Conservation (phyloP, 2,113 vertebrate species). For the Lophius piscatorius region DNA sequence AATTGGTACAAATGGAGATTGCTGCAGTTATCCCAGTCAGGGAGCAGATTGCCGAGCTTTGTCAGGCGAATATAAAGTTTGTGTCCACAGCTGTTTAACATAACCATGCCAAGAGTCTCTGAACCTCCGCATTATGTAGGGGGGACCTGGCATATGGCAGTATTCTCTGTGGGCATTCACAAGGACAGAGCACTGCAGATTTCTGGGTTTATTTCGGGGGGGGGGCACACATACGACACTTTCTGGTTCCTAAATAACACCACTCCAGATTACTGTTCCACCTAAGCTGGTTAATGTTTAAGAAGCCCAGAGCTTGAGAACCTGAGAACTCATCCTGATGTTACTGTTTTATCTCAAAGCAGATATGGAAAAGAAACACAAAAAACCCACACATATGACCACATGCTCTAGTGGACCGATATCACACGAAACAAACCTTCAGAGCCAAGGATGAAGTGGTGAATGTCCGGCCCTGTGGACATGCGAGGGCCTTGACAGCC, state of each 20-base stretch:
- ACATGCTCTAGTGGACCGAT: not conserved
- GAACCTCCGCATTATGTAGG: conserved; percentile 71
- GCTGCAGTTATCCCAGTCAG: conserved; percentile 48
- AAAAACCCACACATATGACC: conserved; percentile 7
- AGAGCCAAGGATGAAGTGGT: conserved; percentile 99
- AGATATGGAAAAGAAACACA: conserved; percentile 4
- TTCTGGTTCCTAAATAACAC: conserved; percentile 50
- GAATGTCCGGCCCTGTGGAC: conserved; percentile 96
- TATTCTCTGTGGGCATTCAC: conserved; percentile 71
- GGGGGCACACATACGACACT: too few relatives aligned
- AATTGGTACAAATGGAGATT: conserved; percentile 56
- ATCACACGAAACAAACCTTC: conserved; percentile 85
- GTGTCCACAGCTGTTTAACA: conserved; percentile 75
- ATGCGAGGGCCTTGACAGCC: conserved; percentile 95
- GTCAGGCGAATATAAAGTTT: conserved; percentile 68
- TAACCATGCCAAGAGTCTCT: conserved; percentile 64
- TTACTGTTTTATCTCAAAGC: conserved; percentile 40
- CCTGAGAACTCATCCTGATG: conserved; percentile 37
- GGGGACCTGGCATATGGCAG: conserved; percentile 75
- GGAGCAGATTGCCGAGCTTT: conserved; percentile 70
- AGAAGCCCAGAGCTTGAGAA: conserved; percentile 51
- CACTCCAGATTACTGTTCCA: conserved; percentile 35
- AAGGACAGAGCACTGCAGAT: conserved; percentile 72
- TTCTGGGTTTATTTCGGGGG: conserved; percentile 23
- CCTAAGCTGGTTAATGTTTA: conserved; percentile 63